Base-by-base conservation (phyloP, 2,888 invertebrate species). In the Dynastes maya region DNA sequence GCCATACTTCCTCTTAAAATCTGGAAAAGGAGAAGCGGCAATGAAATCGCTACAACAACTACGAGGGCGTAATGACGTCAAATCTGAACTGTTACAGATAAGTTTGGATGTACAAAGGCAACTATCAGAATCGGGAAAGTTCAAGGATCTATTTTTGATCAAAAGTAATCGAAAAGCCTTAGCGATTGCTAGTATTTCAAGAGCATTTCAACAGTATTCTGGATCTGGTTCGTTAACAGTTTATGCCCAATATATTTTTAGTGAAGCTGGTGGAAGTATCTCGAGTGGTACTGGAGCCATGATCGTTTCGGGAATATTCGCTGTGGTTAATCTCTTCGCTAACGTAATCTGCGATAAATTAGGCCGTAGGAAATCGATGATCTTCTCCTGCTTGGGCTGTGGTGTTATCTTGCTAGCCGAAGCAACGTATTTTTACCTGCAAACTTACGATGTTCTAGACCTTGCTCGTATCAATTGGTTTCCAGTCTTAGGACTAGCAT, bases 161-260 rank as follows among this genome's bases (percentile, higher is more conserved):
- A 75, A 81, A n/a, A 84, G 84, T 49, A 87, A 87, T 77, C 80
- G 86, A 58, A 84, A 83, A 70, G 86, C 87, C n/a, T 75, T 86
- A 32, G 32, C 84, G 1, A 80, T 85, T 2, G 82, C 83, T 65
- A 80, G 84, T 27, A 80, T 82, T 4, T 53, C 83, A 2, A 82
- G 87, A 75, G 76, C 83, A n/a, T 81, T 83, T 9, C 86, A 87
- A 72, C 86, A 87, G 75, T 85, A 84, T 58, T 83, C 83, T 49
- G 87, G 87, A 6, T 80, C 82, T 3, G 81, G 84, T 0, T 85
- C 86, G 1, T 84, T 86, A 70, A 81, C 81, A 5, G 74, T 84
- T 49, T 86, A 87, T 75, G 80, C 85, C 1, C 86, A 87, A 75
- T 82, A 82, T 40, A 85, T 88, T 71, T 88, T 88, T 72, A 81